Base-by-base conservation (phyloP, 2,888 invertebrate genomes). In the Germaria angustata region DNA sequence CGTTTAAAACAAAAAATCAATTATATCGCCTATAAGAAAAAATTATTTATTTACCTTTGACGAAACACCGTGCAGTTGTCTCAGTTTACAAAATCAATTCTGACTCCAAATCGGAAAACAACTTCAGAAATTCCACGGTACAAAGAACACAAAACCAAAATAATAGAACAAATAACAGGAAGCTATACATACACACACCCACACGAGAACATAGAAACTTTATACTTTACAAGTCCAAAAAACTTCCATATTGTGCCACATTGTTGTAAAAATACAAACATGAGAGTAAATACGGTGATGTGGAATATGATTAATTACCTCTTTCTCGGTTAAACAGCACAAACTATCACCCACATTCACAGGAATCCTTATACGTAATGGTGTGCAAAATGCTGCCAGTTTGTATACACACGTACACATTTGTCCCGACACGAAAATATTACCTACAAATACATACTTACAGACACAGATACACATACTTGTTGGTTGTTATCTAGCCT, bases 261-360 rank as follows among this genome's bases (percentile, higher is more conserved):
- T 15, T 63, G 44, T 46, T 15, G 9, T 20, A 13, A 36, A n/a
- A n/a, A n/a, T n/a, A n/a, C n/a, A 49, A 22, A 4, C 17, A 34
- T 34, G 36, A 1, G 55, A 51, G 61, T 39, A 32, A 11, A 22
- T 63, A 22, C 15, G 49, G 39, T 71, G 78, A 71, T 49, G 28
- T 78, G 63, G 28, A 71, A 55, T 71, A 71, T 78, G 78, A 78
- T 78, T 78, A 71, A 78, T 78, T 78, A 65, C 46, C 71, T 49
- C 49, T 36, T 63, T 71, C 55, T 71, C 57, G 65, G 24, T 53
- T 66, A 57, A 28, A 49, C 63, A 73, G 8, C 9, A 39, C 66
- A 51, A 24, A 28, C 49, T 36, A 36, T 17, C 36, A 66, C 7
- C 24, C 22, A 39, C n/a, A n/a, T n/a, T n/a, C n/a, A n/a, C n/a